A percentile compares a stretch with the other conserved stretches of the same genome.
These are phyloP conservation scores for Clunio marinus DNA, from an alignment of 2,888 invertebrate genomes.

Conservation along the genomic window DNA sequence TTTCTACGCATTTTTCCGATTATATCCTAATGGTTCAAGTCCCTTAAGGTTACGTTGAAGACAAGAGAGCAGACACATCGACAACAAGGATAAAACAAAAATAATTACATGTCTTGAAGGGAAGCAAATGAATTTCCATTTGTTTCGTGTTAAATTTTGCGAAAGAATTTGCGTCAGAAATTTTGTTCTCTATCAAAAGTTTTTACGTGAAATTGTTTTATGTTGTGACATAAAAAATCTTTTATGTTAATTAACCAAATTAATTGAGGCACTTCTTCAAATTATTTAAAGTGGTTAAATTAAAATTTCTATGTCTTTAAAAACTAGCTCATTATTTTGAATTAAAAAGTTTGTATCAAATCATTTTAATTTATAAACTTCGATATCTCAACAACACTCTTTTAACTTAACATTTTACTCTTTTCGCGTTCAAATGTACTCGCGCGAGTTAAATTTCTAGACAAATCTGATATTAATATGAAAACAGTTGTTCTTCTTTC, in stretches of 20 bases:
- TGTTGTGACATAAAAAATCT: too few species aligned
- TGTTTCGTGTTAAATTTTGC: not conserved
- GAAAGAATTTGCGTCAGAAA: not conserved
- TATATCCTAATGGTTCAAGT: slow-evolving; percentile 24
- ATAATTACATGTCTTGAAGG: slow-evolving; percentile 38
- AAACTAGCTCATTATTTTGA: too few species aligned
- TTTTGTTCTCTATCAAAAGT: not conserved
- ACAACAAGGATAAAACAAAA: slow-evolving; percentile 27
- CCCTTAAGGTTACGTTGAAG: slow-evolving; percentile 31
- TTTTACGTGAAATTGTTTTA: too few species aligned
- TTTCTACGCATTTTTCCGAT: slow-evolving; percentile 20
- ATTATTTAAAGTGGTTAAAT: too few species aligned
- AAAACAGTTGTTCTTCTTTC: not conserved
- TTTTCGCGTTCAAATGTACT: too few species aligned
- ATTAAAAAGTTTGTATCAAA: too few species aligned
- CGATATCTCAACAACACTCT: not conserved
- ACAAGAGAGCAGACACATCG: slow-evolving; percentile 11
- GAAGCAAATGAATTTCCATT: slow-evolving; percentile 36
- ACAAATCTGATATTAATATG: slow-evolving; percentile 15
- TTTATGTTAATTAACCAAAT: too few species aligned
- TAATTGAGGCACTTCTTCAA: too few species aligned
- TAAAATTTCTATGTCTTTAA: too few species aligned
- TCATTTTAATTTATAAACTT: not conserved
- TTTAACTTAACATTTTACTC: too few species aligned
- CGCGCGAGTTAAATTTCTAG: too few species aligned